These are phyloP conservation scores for Battus philenor DNA, from an alignment of 1,140 invertebrate genomes.

Conservation along the genomic window DNA sequence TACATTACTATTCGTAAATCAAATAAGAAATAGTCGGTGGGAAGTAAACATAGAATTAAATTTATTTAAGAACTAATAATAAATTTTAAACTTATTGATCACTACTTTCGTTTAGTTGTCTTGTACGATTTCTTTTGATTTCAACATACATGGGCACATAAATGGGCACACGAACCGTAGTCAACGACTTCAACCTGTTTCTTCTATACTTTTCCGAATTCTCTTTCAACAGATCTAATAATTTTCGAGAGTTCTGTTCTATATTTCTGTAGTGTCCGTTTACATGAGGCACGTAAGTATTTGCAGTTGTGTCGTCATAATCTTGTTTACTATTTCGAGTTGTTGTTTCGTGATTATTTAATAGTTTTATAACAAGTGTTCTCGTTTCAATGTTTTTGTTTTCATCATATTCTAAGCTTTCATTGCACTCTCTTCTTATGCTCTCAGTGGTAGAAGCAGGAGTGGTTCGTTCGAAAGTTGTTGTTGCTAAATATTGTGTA, in stretches of 20 bases:
- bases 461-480: constrained; percentile 16
- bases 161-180: constrained; percentile 31
- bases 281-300: constrained; percentile 51
- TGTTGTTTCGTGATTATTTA: constrained; percentile 32
- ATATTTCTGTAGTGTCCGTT: constrained; percentile 59
- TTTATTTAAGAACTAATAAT: too few species aligned
- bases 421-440: constrained; percentile 19
- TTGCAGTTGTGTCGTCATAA: constrained; percentile 10
- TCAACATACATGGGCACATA: constrained; percentile 52
- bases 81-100: constrained; percentile 9
- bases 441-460: constrained; percentile 13
- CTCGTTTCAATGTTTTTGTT: constrained; percentile 23
- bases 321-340: constrained; percentile 13
- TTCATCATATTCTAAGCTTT: constrained; percentile 12
- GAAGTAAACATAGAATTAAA: constrained; percentile 17
- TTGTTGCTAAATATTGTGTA: constrained; percentile 40
- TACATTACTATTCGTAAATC: too few species aligned
- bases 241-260: constrained; percentile 34
- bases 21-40: constrained; percentile 29
- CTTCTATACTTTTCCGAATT: constrained; percentile 49
- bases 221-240: constrained; percentile 37
- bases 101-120: constrained; percentile 11
- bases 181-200: constrained; percentile 34
- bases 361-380: constrained; percentile 43
- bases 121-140: constrained; percentile 47